Base-by-base conservation (phyloP, 2,797 vertebrate genomes). In the Sebastes jordani region DNA sequence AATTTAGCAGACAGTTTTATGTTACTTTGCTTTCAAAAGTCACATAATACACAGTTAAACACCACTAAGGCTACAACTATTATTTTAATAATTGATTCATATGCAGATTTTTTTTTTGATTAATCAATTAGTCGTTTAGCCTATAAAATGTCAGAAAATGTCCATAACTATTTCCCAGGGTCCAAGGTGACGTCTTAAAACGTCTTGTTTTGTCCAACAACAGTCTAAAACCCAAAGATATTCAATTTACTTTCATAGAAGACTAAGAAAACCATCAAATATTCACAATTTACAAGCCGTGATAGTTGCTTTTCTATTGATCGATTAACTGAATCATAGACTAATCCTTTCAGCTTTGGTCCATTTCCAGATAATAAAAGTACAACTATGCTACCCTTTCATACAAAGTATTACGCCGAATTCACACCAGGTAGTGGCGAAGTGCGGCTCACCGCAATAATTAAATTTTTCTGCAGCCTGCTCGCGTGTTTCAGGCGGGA, bases 401-500 rank as follows among this genome's bases (percentile, higher is more conserved):
- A 25, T 25, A 22, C 36, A 64, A 38, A 38, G 36, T 13, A 16
- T 42, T 42, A 42, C 1, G 38, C 14, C 38, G 0, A 42, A 42
- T 42, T 42, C 38, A 42, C 0, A 0, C 38, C 38, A 42, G 14
- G 0, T 42, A 42, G 38, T 6, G 38, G 38, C 2, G 38, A 14
- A 42, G 38, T 2, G 38, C 5, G 5, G 38, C 38, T 42, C 38
- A 42, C 14, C 14, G 6, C 38, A 16, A 42, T 42, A 42, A 42
- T 42, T 18, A 3, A 0, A 42, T 18, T 16, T 42, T 3, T 42
- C 38, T 16, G 38, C 14, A 0, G 38, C 14, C 38, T 42, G 38
- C 0, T 42, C 38, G 18, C 0, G 38, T 42, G 38, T 42, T 42
- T 42, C 14, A 42, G 38, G 14, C 14, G 38, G 38, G 38, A 42